Conservation (phyloP, 2,113 vertebrate genomes). For the Vimba vimba region DNA sequence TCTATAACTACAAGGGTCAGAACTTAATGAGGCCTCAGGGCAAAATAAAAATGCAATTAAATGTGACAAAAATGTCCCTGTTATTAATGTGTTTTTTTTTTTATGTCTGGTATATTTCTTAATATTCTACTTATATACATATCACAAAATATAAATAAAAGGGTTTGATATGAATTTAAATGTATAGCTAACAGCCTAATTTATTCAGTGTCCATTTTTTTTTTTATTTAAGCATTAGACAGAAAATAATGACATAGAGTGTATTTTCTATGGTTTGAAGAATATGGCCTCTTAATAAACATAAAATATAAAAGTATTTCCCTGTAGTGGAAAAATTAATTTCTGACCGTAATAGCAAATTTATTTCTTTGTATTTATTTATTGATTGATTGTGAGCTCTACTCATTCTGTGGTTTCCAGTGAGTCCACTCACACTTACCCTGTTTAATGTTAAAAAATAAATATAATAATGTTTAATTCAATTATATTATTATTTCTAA, state of each 20-base stretch:
- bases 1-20: neutral
- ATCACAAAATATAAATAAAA: neutral
- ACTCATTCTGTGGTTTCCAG: neutral
- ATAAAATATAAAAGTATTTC: neutral
- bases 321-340: neutral
- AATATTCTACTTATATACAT: neutral
- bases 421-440: neutral
- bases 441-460: neutral
- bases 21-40: neutral
- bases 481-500: neutral
- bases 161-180: neutral
- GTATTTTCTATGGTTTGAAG: neutral
- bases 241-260: neutral
- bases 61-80: neutral
- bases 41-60: neutral
- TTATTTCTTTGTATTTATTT: neutral
- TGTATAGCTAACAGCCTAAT: neutral
- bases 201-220: neutral
- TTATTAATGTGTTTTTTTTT: neutral
- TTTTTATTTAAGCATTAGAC: no score
- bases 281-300: neutral
- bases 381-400: neutral
- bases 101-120: neutral
- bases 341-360: neutral
- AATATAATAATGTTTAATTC: neutral